A percentile compares a stretch with the other conserved stretches of the same genome.
Conservation (phyloP, 2,888 invertebrate species). For the Drosophila flavopinicola region DNA sequence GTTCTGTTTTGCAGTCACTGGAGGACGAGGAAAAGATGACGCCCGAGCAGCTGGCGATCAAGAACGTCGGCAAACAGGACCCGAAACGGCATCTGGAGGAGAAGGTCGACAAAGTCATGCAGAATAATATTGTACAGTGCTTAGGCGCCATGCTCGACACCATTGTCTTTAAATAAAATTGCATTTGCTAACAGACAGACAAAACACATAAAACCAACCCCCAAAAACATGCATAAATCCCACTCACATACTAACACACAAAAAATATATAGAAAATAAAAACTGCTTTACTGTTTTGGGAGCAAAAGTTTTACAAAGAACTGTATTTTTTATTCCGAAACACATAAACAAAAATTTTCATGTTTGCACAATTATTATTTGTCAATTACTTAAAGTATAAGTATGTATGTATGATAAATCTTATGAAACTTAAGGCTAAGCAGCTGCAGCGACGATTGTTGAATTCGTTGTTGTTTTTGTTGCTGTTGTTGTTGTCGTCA, state of each 20-base stretch:
- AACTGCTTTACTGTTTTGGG: constrained; percentile 51
- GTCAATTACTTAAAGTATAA: constrained; percentile 21
- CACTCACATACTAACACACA: constrained; percentile 39
- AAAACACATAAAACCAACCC: constrained; percentile 47
- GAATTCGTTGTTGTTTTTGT: constrained; percentile 34
- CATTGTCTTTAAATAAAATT: constrained; percentile 91
- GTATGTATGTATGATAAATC: constrained; percentile 41
- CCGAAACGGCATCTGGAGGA: constrained; percentile 99
- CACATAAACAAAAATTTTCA: constrained; percentile 25
- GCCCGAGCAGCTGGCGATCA: constrained; percentile 98
- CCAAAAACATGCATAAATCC: constrained; percentile 13
- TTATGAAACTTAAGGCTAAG: constrained; percentile 54
- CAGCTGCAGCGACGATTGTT: constrained; percentile 46
- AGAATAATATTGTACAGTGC: constrained; percentile 98
- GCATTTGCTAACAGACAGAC: constrained; percentile 45
- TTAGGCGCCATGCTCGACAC: constrained; percentile 98
- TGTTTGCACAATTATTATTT: constrained; percentile 18
- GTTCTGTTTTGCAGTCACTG: constrained; percentile 87
- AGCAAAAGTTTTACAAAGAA: constrained; percentile 58
- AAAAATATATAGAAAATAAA: constrained; percentile 51
- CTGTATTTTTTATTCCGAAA: constrained; percentile 31
- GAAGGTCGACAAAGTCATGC: constrained; percentile 98
- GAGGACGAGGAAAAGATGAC: constrained; percentile 99
- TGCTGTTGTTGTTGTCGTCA: not conserved
- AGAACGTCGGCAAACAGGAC: constrained; percentile 99